phyloP scores from a whole-genome alignment of 2,888 invertebrate species.

The Noctua pronuba region DNA sequence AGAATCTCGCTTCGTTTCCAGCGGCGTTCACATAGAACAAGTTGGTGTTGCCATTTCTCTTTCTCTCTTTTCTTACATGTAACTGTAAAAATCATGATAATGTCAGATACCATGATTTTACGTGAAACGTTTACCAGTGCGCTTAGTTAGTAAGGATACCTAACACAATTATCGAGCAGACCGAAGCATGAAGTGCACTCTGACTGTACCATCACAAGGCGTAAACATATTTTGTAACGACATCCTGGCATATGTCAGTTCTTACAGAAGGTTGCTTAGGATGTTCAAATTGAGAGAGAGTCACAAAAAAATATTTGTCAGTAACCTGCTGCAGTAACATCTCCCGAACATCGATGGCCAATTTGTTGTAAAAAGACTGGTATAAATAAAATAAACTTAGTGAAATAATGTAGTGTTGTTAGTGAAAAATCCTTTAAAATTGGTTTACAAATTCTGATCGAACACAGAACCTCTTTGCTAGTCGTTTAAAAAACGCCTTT shows the following conservation, averaged over 20 bases:
- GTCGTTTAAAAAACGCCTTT: not conserved
- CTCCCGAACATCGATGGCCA: not conserved
- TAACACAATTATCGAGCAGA: not conserved
- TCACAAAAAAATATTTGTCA: not conserved
- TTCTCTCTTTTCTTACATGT: not conserved
- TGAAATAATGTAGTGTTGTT: not conserved
- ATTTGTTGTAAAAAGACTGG: not conserved
- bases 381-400: not conserved
- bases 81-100: not conserved
- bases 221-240: not conserved
- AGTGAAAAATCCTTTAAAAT: not conserved
- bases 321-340: not conserved
- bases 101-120: not conserved
- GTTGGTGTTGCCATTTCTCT: not conserved
- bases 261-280: not conserved
- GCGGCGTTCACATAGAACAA: not conserved
- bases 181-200: not conserved
- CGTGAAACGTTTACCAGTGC: not conserved
- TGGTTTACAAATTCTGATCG: not conserved
- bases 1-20: not conserved
- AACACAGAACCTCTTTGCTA: not conserved
- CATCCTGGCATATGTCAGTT: not conserved
- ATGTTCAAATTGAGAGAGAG: not conserved
- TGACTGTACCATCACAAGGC: not conserved
- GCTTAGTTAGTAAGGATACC: not conserved